Conservation (phyloP, 2,797 vertebrate species). For the Mycteria americana region DNA sequence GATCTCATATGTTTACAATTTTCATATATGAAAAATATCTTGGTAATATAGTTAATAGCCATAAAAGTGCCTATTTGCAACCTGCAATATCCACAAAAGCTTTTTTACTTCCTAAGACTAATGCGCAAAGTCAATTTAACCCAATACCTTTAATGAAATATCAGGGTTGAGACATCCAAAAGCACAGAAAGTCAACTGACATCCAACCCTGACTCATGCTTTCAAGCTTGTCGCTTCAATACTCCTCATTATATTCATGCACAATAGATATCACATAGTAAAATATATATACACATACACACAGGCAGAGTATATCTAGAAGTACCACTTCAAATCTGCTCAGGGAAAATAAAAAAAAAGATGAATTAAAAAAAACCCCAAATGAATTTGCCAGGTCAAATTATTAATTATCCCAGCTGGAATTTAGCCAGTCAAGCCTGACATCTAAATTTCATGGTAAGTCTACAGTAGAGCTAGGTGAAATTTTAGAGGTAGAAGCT, state of each 20-base stretch:
- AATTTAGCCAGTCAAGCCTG: not conserved
- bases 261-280: not conserved
- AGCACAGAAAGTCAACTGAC: not conserved
- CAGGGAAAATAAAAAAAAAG: not conserved
- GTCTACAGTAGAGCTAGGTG: not conserved
- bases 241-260: not conserved
- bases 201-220: not conserved
- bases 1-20: not conserved
- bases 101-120: not conserved
- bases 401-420: not conserved
- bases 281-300: not conserved
- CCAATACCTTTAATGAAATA: not conserved
- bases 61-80: not conserved
- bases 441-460: not conserved
- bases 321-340: not conserved
- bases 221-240: not conserved
- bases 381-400: not conserved
- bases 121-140: not conserved
- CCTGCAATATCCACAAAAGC: not conserved
- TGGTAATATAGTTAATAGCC: not conserved
- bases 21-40: not conserved
- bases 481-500: not conserved
- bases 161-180: not conserved
- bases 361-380: not conserved
- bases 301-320: rapidly evolving